Conservation (phyloP, 2,113 vertebrate genomes). For the Hemichromis elongatus region DNA sequence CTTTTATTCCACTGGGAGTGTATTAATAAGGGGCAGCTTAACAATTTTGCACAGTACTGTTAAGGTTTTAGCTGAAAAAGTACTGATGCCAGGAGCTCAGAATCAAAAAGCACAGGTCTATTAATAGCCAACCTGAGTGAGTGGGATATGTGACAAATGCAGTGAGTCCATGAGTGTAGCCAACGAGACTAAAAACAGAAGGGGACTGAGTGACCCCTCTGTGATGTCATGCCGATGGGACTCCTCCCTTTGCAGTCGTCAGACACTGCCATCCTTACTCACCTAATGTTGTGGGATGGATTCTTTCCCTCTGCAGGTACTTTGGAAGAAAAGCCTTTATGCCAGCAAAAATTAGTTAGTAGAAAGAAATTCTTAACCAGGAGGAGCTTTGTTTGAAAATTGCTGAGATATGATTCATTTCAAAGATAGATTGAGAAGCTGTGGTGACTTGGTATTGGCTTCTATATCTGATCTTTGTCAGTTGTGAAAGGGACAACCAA, state of each 20-base stretch:
- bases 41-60: background rate
- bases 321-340: background rate
- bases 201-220: background rate
- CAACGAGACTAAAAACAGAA: conserved; percentile 31
- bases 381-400: background rate
- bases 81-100: background rate
- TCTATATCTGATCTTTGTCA: background rate
- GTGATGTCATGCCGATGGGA: conserved; percentile 15
- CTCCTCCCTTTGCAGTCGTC: background rate
- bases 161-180: background rate
- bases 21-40: background rate
- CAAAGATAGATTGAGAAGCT: background rate
- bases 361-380: background rate
- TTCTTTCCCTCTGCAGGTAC: background rate
- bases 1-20: background rate
- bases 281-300: background rate
- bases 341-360: background rate
- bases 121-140: background rate
- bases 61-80: background rate
- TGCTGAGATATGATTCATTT: background rate
- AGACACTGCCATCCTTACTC: background rate
- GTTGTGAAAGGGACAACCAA: background rate
- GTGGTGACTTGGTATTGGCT: background rate
- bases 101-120: background rate
- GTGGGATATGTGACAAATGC: background rate